Evolutionary conservation across 2,113 vertebrate genomes (phyloP), one percentile per base, ranked within the genome.

Genomic region (Copsychus sechellarum): DNA sequence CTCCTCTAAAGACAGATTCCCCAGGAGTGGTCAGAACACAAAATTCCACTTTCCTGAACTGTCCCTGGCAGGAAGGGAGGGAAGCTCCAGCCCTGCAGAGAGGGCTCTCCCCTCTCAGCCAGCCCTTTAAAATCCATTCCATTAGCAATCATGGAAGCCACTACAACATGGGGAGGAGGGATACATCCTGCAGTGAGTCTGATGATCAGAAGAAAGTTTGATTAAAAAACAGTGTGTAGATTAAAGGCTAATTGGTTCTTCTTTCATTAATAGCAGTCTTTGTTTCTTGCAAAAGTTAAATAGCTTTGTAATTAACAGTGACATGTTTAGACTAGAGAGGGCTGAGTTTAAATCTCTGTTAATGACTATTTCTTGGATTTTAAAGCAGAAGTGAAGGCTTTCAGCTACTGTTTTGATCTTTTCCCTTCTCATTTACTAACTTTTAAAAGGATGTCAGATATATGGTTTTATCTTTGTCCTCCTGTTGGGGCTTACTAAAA

Each of bases 231-330:
- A 93, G 50, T 82, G 86, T 86, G 93, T 91, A 88, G 94, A 88
- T 73, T 93, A 83, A 86, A 62, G 60, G 88, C 94, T 93, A 94
- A 93, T 96, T 88, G 93, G 86, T 92, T 89, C 92, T 82, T 87
- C 91, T 94, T 94, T 96, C 91, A 86, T 96, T 92, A 92, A 93
- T 91, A 91, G 90, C 88, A 61, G 77, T 88, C 82, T 92, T 93
- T 86, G 87, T 96, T 97, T 96, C 95, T 83, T 85, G 80, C 80
- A 90, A 77, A 94, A 87, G 58, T 96, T 95, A 90, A 94, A 90
- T 94, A 94, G 94, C 91, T 95, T 91, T 96, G 90, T 96, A 94
- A 92, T 96, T 96, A 93, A 88, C 69, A 64, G 85, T 88, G 86
- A 79, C 94, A 95, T 88, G 90, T 90, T 93, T 91, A 94, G 42